Conservation (phyloP, 2,888 invertebrate species). For the Erynnis tages region DNA sequence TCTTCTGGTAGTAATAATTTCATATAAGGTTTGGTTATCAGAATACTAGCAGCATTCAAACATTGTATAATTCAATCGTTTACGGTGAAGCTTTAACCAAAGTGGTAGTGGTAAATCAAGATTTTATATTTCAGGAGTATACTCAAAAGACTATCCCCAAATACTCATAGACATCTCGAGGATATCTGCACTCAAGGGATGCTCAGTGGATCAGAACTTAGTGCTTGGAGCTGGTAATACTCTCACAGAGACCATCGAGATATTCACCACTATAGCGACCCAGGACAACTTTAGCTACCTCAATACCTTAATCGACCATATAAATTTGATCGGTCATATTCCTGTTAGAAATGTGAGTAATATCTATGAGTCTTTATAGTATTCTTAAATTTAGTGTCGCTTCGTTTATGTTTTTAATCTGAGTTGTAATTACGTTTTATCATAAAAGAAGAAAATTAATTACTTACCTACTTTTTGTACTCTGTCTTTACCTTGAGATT, state of each 20-base stretch:
- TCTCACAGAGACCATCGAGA: conserved; percentile 63
- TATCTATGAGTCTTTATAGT: no score
- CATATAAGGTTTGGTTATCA: no score
- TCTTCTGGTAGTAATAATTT: no score
- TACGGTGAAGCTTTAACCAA: no score
- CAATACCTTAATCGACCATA: conserved; percentile 82
- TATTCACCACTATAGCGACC: conserved; percentile 61
- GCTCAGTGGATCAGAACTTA: conserved; percentile 58
- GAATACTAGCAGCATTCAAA: no score
- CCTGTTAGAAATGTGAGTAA: conserved; percentile 85
- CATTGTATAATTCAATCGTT: no score
- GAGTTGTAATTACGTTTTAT: no score
- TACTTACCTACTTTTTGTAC: no score
- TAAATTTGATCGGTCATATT: conserved; percentile 87
- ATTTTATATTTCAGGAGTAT: conserved; percentile 56
- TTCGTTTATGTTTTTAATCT: no score
- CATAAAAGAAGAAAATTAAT: no score
- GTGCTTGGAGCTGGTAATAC: conserved; percentile 65
- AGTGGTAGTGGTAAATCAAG: neutral
- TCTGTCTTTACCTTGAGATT: no score
- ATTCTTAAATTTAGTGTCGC: no score
- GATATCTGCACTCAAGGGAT: conserved; percentile 57
- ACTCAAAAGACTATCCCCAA: conserved; percentile 55
- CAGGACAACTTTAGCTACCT: conserved; percentile 82
- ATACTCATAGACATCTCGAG: conserved; percentile 63